Conservation (phyloP, 2,888 invertebrate genomes). For the Drosophila parthenogenetica region DNA sequence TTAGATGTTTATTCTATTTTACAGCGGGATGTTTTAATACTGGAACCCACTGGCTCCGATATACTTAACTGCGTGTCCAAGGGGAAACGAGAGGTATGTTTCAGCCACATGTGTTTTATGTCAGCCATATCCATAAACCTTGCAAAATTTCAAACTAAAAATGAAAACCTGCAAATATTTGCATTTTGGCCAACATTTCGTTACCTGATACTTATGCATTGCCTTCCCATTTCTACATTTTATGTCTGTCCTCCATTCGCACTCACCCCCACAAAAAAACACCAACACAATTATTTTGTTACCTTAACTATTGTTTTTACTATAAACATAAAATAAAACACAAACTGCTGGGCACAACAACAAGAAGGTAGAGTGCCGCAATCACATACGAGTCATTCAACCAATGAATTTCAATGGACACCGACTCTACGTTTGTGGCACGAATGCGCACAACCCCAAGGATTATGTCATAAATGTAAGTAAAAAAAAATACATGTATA, state of each 20-base stretch:
- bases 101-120: neutral
- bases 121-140: conserved; percentile 17
- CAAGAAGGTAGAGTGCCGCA: conserved; percentile 97
- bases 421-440: conserved; percentile 95
- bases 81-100: conserved; percentile 95
- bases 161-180: conserved; percentile 19
- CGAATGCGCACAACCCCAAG: conserved; percentile 97
- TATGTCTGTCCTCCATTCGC: conserved; percentile 22
- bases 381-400: conserved; percentile 97
- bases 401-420: conserved; percentile 94
- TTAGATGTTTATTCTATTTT: conserved; percentile 74
- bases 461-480: conserved; percentile 98
- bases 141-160: conserved; percentile 17
- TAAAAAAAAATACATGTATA: conserved; percentile 77
- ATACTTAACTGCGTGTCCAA: conserved; percentile 96
- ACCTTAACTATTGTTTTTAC: conserved; percentile 53
- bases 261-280: conserved; percentile 16
- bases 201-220: conserved; percentile 56
- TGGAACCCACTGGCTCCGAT: conserved; percentile 92
- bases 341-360: conserved; percentile 70
- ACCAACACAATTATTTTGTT: conserved; percentile 48
- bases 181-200: conserved; percentile 51
- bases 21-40: conserved; percentile 94
- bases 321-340: conserved; percentile 17
- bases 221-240: conserved; percentile 36